These are phyloP conservation scores for Dreissena rostriformis DNA, from an alignment of 1,140 invertebrate genomes.

Conservation along the genomic window DNA sequence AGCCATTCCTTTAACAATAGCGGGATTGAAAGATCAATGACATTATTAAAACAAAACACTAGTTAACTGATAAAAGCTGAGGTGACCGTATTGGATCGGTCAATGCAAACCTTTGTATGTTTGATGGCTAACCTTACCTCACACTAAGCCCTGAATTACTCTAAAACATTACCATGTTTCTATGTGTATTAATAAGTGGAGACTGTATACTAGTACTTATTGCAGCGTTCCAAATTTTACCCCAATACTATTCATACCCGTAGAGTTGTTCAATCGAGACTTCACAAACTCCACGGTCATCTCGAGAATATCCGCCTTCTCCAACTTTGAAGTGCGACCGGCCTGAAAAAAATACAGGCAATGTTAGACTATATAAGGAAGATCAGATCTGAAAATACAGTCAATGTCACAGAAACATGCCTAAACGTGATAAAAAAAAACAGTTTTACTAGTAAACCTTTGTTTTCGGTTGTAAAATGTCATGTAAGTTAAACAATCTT, in stretches of 20 bases:
- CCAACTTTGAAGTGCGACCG: constrained; percentile 58
- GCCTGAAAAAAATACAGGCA: constrained; percentile 52
- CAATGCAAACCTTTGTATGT: background rate
- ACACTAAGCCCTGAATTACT: background rate
- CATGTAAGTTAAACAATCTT: too few relatives aligned
- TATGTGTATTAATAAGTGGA: background rate
- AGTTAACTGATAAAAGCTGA: too few relatives aligned
- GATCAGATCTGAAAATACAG: too few relatives aligned
- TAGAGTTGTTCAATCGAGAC: constrained; percentile 23
- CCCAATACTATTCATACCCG: background rate
- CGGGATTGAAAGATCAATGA: too few relatives aligned
- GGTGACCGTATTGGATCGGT: background rate
- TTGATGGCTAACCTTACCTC: background rate
- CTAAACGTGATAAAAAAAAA: too few relatives aligned
- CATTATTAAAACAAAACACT: background rate
- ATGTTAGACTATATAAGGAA: too few relatives aligned
- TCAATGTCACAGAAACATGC: too few relatives aligned
- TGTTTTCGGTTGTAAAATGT: too few relatives aligned
- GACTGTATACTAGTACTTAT: background rate
- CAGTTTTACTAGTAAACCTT: too few relatives aligned
- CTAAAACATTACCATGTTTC: background rate
- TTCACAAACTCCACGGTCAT: constrained; percentile 72
- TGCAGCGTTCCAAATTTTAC: background rate
- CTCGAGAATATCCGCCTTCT: constrained; percentile 71
- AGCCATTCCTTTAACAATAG: too few relatives aligned